Percentiles rank a stretch among this genome's conserved stretches.
phyloP scores from a whole-genome alignment of 2,113 vertebrate species.

The Sinocyclocheilus maitianheensis region DNA sequence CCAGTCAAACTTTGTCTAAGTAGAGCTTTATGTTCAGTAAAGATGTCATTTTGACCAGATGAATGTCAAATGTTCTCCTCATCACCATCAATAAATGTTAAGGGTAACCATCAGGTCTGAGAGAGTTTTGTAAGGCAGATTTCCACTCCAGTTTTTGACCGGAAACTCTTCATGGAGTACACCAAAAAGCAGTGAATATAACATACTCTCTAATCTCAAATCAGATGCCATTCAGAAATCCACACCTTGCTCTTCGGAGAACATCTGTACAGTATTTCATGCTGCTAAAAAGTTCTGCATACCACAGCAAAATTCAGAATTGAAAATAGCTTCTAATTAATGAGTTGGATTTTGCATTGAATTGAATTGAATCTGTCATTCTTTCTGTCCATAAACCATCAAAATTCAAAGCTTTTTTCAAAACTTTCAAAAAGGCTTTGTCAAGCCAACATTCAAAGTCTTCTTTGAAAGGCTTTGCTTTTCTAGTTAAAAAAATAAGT shows the following conservation, averaged over 20 bases:
- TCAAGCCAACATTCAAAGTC: background rate
- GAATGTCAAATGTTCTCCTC: background rate
- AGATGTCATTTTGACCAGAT: constrained; percentile 13
- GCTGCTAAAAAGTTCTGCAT: background rate
- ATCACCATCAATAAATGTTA: background rate
- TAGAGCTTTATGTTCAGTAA: background rate
- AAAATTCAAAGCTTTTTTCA: background rate
- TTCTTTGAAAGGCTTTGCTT: background rate
- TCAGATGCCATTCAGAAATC: background rate
- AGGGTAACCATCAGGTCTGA: background rate
- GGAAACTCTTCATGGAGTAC: too few relatives aligned
- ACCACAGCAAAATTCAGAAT: background rate
- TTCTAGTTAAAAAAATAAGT: background rate
- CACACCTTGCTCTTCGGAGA: background rate
- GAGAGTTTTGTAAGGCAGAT: background rate
- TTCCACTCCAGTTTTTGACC: background rate
- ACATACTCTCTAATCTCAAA: background rate
- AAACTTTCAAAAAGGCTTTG: background rate
- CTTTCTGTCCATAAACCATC: too few relatives aligned
- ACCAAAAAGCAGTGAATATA: background rate
- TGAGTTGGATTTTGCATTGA: background rate
- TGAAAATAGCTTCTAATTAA: too few relatives aligned
- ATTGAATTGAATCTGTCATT: background rate
- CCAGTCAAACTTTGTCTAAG: background rate
- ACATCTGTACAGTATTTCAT: background rate